Conservation (phyloP, 2,888 invertebrate genomes). For the Balanococcus diminutus region DNA sequence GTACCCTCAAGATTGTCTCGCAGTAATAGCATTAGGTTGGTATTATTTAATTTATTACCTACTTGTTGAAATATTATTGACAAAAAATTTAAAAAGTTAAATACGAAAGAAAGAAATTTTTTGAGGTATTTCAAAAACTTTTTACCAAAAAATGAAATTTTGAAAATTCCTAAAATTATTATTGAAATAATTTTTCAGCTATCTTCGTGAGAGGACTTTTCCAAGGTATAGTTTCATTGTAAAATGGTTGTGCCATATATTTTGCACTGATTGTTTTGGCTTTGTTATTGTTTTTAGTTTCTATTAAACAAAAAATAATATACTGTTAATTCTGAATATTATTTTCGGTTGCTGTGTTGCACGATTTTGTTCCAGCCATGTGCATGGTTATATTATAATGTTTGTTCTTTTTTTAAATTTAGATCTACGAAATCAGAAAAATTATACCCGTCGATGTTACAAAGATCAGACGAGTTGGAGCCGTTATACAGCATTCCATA, state of each 20-base stretch:
- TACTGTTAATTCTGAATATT: not conserved
- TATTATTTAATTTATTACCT: too few species aligned
- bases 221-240: slow-evolving; percentile 73
- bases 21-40: slow-evolving; percentile 91
- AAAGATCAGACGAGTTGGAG: slow-evolving; percentile 80
- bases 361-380: not conserved
- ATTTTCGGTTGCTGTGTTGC: slow-evolving; percentile 9
- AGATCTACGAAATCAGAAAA: slow-evolving; percentile 96
- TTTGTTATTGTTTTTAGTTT: slow-evolving; percentile 49
- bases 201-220: slow-evolving; percentile 90
- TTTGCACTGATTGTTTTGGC: slow-evolving; percentile 44
- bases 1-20: slow-evolving; percentile 62
- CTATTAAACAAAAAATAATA: slow-evolving; percentile 25
- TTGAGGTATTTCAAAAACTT: not conserved
- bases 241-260: slow-evolving; percentile 52
- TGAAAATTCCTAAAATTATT: slow-evolving; percentile 47
- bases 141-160: not conserved
- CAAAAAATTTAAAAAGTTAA: not conserved
- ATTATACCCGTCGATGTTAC: slow-evolving; percentile 89
- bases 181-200: slow-evolving; percentile 66
- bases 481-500: slow-evolving; percentile 73
- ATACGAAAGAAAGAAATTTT: not conserved
- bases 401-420: slow-evolving; percentile 58
- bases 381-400: not conserved
- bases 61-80: not conserved